phyloP scores from a whole-genome alignment of 2,797 vertebrate species.

The Enteromius viviparus region DNA sequence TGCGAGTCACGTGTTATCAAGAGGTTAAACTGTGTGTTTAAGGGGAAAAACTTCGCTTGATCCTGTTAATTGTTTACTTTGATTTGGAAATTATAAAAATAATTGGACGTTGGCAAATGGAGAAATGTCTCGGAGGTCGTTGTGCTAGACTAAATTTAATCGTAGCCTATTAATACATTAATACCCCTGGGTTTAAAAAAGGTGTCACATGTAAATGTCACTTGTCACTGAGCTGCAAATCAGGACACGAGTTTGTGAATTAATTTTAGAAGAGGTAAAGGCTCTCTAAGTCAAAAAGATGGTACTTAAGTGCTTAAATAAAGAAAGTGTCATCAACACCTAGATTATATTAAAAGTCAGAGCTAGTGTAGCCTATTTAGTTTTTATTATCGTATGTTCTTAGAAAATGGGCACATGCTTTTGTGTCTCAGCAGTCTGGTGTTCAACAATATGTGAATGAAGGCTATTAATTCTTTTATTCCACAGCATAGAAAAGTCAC shows the following conservation, averaged over 20 bases:
- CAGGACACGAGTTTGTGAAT: background rate
- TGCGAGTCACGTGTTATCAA: no score
- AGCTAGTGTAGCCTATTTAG: background rate
- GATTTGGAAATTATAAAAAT: background rate
- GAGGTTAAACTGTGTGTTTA: background rate
- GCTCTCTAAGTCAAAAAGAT: background rate
- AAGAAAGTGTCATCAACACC: background rate
- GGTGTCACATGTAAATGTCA: background rate
- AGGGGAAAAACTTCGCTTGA: no score
- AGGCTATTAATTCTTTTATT: background rate
- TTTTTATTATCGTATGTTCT: background rate
- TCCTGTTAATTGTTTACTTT: background rate
- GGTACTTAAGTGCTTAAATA: background rate
- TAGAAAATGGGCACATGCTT: background rate
- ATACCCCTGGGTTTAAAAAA: background rate
- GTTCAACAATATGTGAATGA: background rate
- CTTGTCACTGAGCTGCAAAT: conserved; percentile 7
- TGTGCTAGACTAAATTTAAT: background rate
- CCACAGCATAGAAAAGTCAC: background rate
- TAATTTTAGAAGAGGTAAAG: background rate
- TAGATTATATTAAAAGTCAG: background rate
- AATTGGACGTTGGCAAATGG: background rate
- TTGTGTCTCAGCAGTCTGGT: background rate
- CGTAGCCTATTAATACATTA: no score
- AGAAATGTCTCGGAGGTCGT: background rate